Evolutionary conservation across 2,888 invertebrate species (phyloP).

Genomic region (Hedychridium roseum): DNA sequence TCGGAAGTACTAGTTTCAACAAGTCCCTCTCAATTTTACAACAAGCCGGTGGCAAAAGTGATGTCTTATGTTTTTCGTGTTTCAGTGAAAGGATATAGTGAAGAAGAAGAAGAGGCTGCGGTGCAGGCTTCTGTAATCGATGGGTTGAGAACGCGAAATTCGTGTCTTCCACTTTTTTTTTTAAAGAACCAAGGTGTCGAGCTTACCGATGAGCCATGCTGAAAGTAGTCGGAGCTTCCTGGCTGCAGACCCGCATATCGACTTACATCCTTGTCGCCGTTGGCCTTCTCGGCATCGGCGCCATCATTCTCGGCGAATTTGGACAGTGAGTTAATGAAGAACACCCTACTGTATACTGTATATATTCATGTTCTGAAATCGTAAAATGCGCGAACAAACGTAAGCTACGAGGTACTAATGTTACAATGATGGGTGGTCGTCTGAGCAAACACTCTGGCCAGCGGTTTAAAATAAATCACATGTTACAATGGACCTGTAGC

Average conservation of each 20-base stretch:
- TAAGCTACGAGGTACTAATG: too few species aligned
- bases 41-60: too few species aligned
- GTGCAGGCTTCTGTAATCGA: slow-evolving; percentile 56
- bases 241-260: slow-evolving; percentile 79
- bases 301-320: slow-evolving; percentile 75
- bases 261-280: slow-evolving; percentile 76
- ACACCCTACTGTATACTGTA: too few species aligned
- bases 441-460: too few species aligned
- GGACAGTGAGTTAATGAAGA: slow-evolving; percentile 67
- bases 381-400: too few species aligned
- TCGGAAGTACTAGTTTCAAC: too few species aligned
- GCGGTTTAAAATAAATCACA: too few species aligned
- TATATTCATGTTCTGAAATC: too few species aligned
- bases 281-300: slow-evolving; percentile 73
- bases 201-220: slow-evolving; percentile 68
- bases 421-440: too few species aligned
- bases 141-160: slow-evolving; percentile 60
- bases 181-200: slow-evolving; percentile 47
- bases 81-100: too few species aligned
- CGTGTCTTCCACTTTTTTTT: slow-evolving; percentile 40
- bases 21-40: too few species aligned
- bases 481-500: too few species aligned
- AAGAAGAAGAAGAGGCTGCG: slow-evolving; percentile 37
- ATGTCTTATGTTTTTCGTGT: slow-evolving; percentile 22
- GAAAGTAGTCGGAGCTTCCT: slow-evolving; percentile 82